A percentile compares a stretch with the other conserved stretches of the same genome.
phyloP scores from a whole-genome alignment of 2,888 invertebrate genomes.

The Apantesis nais region DNA sequence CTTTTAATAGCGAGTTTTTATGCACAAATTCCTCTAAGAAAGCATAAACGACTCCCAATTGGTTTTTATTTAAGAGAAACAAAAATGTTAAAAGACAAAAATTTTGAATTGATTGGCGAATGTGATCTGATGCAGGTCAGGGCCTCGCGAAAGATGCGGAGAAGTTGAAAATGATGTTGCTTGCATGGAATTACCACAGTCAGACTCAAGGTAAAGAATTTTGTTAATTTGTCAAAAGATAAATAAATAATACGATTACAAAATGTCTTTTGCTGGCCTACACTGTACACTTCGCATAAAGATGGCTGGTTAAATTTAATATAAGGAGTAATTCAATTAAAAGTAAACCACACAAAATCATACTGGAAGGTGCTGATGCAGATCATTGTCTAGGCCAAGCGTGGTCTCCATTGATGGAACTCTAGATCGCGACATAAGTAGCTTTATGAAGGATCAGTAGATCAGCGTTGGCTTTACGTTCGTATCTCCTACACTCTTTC shows the following conservation, averaged over 20 bases:
- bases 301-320: too few species aligned
- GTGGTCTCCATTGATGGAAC: background rate
- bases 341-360: background rate
- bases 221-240: conserved; percentile 27
- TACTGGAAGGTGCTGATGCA: background rate
- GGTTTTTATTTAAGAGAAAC: conserved; percentile 54
- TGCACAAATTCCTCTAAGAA: conserved; percentile 25
- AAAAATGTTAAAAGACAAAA: conserved; percentile 62
- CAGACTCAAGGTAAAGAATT: conserved; percentile 87
- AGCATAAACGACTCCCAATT: conserved; percentile 68
- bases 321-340: background rate
- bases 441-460: background rate
- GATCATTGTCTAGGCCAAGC: too few species aligned
- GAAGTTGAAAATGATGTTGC: conserved; percentile 94
- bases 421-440: background rate
- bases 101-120: conserved; percentile 74
- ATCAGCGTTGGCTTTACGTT: background rate
- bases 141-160: conserved; percentile 92
- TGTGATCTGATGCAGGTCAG: conserved; percentile 86
- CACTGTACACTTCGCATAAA: background rate
- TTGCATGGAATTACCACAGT: conserved; percentile 95
- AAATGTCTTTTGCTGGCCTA: background rate
- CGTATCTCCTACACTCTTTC: background rate
- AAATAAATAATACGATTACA: background rate
- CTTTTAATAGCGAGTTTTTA: conserved; percentile 39